phyloP scores from a whole-genome alignment of 2,797 vertebrate genomes.

The Selene dorsalis region DNA sequence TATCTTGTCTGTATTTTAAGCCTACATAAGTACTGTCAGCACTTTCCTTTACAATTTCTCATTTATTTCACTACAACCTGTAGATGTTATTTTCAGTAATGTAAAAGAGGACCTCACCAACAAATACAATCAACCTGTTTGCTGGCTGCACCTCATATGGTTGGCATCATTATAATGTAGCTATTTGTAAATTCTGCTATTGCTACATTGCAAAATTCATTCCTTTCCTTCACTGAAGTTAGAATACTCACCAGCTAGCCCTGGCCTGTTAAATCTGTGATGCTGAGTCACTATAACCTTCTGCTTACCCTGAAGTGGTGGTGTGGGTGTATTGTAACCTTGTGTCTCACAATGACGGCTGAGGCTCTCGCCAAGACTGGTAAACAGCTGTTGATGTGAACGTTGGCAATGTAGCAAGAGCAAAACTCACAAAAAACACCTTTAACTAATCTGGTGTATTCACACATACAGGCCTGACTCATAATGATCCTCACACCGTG shows the following conservation, averaged over 20 bases:
- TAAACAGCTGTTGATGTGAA: not conserved
- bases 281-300: no score
- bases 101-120: not conserved
- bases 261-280: no score
- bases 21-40: not conserved
- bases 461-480: not conserved
- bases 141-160: not conserved
- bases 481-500: not conserved
- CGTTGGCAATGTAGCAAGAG: not conserved
- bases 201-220: no score
- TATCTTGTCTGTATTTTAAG: not conserved
- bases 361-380: not conserved
- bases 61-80: not conserved
- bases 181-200: no score
- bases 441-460: not conserved
- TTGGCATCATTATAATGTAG: no score
- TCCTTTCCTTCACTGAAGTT: no score
- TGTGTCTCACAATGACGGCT: not conserved
- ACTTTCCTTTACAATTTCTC: not conserved
- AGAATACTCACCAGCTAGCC: no score
- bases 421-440: not conserved
- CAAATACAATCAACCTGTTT: no score
- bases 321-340: no score
- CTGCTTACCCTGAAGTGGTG: no score
- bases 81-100: not conserved